Conservation (phyloP, 2,797 vertebrate species). For the Dermochelys coriacea region DNA sequence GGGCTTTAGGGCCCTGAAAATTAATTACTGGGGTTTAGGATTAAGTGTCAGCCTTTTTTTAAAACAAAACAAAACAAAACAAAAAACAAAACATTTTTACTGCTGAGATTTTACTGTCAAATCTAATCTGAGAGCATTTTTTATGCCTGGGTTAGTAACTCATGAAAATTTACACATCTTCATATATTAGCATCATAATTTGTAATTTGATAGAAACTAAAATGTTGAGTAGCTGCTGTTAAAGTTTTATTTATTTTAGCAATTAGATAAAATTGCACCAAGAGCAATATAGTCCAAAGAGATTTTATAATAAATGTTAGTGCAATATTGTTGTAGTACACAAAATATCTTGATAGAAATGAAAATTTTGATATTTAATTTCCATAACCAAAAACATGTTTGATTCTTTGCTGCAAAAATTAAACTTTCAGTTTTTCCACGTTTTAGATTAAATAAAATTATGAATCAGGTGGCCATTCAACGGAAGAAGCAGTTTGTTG, state of each 20-base stretch:
- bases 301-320: not conserved
- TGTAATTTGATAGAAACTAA: not conserved
- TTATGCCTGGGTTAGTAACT: not conserved
- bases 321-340: not conserved
- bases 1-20: not conserved
- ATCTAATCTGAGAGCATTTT: not conserved
- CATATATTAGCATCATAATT: not conserved
- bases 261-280: not conserved
- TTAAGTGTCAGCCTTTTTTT: not conserved
- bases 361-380: not conserved
- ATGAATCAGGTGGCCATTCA: constrained; percentile 96
- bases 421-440: constrained; percentile 72
- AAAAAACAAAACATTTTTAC: not conserved
- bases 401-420: constrained; percentile 35
- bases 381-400: not conserved
- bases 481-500: constrained; percentile 96
- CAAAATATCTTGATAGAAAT: not conserved
- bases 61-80: not conserved
- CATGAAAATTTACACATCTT: not conserved
- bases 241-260: not conserved
- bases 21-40: not conserved
- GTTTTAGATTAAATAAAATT: constrained; percentile 93
- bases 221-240: not conserved
- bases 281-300: not conserved
- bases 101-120: not conserved